Evolutionary conservation across 1,140 invertebrate genomes (phyloP).

Genomic region (Ectropis grisescens): DNA sequence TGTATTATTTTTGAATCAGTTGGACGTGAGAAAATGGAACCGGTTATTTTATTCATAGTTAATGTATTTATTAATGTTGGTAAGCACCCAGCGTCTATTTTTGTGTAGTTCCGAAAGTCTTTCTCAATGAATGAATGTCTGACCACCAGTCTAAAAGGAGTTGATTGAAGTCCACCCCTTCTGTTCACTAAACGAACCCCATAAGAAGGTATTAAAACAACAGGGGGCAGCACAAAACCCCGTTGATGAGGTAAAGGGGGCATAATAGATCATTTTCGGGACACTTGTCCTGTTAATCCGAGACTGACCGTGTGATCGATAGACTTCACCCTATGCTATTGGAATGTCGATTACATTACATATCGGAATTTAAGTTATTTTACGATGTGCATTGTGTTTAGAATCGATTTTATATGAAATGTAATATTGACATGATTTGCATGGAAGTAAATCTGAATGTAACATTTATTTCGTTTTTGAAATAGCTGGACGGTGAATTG

Average conservation of each 20-base stretch:
- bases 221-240: slow-evolving; percentile 50
- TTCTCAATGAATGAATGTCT: too few relatives aligned
- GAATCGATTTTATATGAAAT: not conserved
- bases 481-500: too few relatives aligned
- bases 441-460: not conserved
- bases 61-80: not conserved
- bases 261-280: slow-evolving; percentile 60
- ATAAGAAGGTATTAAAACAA: slow-evolving; percentile 60
- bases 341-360: not conserved
- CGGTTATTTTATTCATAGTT: not conserved
- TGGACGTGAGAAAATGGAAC: not conserved
- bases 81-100: not conserved
- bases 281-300: slow-evolving; percentile 50
- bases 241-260: slow-evolving; percentile 61
- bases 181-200: slow-evolving; percentile 37
- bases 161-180: slow-evolving; percentile 19
- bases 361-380: not conserved
- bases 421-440: not conserved
- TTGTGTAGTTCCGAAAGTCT: too few relatives aligned
- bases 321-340: slow-evolving; percentile 8
- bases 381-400: not conserved
- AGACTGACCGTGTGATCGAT: slow-evolving; percentile 28
- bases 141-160: too few relatives aligned
- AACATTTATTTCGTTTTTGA: not conserved
- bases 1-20: too few relatives aligned